Evolutionary conservation across 2,888 invertebrate genomes (phyloP), one percentile per base, ranked within the genome.

Genomic region (Galeopsomyia nigrocyanea): DNA sequence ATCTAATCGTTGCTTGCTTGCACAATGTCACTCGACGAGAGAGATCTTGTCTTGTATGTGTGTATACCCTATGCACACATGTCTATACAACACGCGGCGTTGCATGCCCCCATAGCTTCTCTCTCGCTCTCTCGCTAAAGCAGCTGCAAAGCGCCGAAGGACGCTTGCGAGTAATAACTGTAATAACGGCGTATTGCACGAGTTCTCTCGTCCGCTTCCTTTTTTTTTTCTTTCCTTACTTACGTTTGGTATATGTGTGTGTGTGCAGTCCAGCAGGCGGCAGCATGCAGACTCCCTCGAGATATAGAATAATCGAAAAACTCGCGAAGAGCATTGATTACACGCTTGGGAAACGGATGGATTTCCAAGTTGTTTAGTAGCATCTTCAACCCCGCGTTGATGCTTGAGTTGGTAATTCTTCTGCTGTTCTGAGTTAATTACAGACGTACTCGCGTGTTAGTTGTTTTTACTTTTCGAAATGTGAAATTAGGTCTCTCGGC

Each of bases 81-180:
- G 58, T 46, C 17, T 19, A 31, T 56, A 58, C 46, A 57, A 57
- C 26, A 46, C 22, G 58, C 58, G 39, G 31, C 22, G 22, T 58
- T 58, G 58, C 39, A 39, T 58, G 39, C 58, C 39, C 39, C 17
- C 58, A 19, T 58, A 50, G 46, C 58, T 58, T 61, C 22, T 22
- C 14, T 56, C 22, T 56, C 13, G 3, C 39, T 39, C 39, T 39
- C 53, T 53, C 53, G 39, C 21, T 51, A 21, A 21, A 21, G 56
- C 56, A 14, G 56, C 56, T 19, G 56, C 56, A 56, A 21, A 22
- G 53, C 21, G 6, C 22, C 69, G 66, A 69, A 69, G 69, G 68
- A 66, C 68, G 66, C 56, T 39, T 10, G 50, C 26, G n/a, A 31
- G 64, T 73, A 73, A 73, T 73, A 73, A 73, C 69, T 66, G 73